Conservation (phyloP, 2,797 vertebrate genomes). For the Chaenodraco wilsoni region DNA sequence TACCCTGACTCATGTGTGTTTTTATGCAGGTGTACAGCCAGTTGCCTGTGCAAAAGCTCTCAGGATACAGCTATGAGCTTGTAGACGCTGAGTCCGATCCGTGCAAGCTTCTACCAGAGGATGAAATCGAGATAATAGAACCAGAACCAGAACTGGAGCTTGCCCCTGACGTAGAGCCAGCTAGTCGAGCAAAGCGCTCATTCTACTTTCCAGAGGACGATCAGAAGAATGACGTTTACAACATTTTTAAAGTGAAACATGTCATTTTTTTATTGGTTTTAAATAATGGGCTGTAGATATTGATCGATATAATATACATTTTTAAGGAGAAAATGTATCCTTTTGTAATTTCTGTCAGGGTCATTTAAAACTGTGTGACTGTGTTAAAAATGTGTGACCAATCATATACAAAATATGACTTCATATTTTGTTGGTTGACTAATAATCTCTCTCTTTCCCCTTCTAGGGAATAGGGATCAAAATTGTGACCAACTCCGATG, state of each 20-base stretch:
- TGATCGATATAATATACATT: not conserved
- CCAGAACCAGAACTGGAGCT: not conserved
- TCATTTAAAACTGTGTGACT: not conserved
- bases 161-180: fast-evolving
- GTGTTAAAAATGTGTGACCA: not conserved
- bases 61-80: slow-evolving; percentile 59
- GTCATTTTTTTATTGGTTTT: not conserved
- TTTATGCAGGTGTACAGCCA: slow-evolving; percentile 68
- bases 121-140: not conserved
- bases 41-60: slow-evolving; percentile 72
- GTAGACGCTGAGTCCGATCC: slow-evolving; percentile 54
- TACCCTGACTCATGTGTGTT: not conserved
- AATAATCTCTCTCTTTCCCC: not conserved
- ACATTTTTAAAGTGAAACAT: slow-evolving; percentile 75
- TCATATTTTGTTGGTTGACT: not conserved
- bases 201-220: not conserved
- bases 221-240: slow-evolving; percentile 71
- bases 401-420: not conserved
- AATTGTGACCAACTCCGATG: slow-evolving; percentile 85
- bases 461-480: slow-evolving; percentile 83
- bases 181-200: slow-evolving; percentile 22
- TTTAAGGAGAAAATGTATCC: too few relatives aligned
- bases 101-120: slow-evolving; percentile 29
- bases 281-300: not conserved
- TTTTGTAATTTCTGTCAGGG: not conserved